Evolutionary conservation across 2,888 invertebrate genomes (phyloP), one percentile per base, ranked within the genome.

Genomic region (Drosophila nr. perissopoda): DNA sequence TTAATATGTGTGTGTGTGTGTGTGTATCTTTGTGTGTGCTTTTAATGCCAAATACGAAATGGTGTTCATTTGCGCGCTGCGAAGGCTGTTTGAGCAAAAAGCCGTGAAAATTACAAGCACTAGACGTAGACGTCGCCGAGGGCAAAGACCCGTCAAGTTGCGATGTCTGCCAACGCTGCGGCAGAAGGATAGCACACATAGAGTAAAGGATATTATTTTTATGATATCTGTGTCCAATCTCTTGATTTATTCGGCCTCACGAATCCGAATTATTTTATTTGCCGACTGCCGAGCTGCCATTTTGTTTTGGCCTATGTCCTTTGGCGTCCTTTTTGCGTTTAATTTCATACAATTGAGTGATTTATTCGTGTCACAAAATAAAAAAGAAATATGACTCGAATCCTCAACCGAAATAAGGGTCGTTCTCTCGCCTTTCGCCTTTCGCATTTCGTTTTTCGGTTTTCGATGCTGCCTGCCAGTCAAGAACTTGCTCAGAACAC

Each of bases 181-280:
- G 34, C 34, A 25, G 31, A 82, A 83, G 82, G 74, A 74, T 75
- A 65, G 56, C 54, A 40, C 62, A 58, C 51, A 73, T 27, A 52
- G 49, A 42, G 40, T 29, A 42, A 81, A 89, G 89, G 92, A 92
- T 91, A 91, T 92, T 91, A 92, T 92, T 92, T 92, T 91, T 93
- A 92, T 92, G 93, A 92, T 92, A 93, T 92, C 92, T 93, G 91
- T 91, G 92, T 92, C 93, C 92, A 93, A 92, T 92, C 92, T 92
- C 80, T 87, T 92, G 92, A 93, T 93, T 92, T 92, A 92, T 92
- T 91, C 90, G 82, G 82, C 81, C 83, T 86, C 91, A 90, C 89
- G 91, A 91, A 91, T 91, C 91, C 82, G 85, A 91, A 89, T 86
- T 90, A 91, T 89, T 91, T 84, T 82, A 87, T 89, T 87, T 76